A percentile compares a stretch with the other conserved stretches of the same genome.
phyloP scores from a whole-genome alignment of 2,113 vertebrate genomes.

The Eupsittula cactorum region DNA sequence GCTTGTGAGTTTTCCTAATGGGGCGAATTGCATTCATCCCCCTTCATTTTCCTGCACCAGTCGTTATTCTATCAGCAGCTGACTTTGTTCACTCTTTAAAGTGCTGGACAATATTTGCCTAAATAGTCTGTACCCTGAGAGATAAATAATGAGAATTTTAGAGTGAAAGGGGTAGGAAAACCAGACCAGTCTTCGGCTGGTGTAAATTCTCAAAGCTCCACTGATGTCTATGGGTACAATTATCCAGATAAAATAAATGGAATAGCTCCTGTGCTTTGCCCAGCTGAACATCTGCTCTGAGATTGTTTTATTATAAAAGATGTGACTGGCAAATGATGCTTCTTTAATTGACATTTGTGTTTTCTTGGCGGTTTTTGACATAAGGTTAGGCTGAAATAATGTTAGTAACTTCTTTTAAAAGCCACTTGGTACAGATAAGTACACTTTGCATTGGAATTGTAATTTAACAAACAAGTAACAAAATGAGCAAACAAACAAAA shows the following conservation, averaged over 20 bases:
- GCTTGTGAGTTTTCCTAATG: not conserved
- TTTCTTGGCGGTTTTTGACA: not conserved
- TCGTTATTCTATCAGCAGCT: not conserved
- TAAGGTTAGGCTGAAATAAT: not conserved
- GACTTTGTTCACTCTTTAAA: not conserved
- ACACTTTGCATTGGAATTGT: not conserved
- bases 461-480: not conserved
- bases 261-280: not conserved
- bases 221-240: not conserved
- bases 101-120: not conserved
- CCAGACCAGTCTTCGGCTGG: not conserved
- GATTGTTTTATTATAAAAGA: not conserved
- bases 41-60: not conserved
- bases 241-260: not conserved
- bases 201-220: not conserved
- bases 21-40: not conserved
- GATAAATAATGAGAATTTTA: not conserved
- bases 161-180: not conserved
- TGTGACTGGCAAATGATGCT: not conserved
- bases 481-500: not conserved
- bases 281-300: not conserved
- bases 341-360: not conserved
- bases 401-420: not conserved
- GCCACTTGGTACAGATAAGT: not conserved
- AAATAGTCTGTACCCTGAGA: not conserved